Evolutionary conservation across 2,888 invertebrate genomes (phyloP).

Genomic region (Dione vanillae): DNA sequence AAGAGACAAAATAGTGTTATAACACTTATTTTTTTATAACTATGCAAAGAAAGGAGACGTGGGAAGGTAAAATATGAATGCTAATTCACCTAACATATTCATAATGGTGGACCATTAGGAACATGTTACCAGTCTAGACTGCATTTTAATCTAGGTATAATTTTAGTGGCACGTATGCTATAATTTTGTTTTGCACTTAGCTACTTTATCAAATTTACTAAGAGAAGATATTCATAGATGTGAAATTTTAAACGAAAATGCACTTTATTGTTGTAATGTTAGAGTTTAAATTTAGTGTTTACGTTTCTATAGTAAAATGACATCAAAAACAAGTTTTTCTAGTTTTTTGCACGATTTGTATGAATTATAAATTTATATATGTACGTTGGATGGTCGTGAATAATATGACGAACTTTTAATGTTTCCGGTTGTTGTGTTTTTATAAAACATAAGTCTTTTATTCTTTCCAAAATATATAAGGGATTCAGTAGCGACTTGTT

Average conservation of each 20-base stretch:
- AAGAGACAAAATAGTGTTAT: no score
- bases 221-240: not conserved
- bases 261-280: not conserved
- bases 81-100: constrained; percentile 8
- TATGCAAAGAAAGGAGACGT: not conserved
- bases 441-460: not conserved
- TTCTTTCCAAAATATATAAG: no score
- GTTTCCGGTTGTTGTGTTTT: not conserved
- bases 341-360: constrained; percentile 34
- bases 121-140: constrained; percentile 5
- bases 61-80: constrained; percentile 11
- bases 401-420: constrained; percentile 17
- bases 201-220: constrained; percentile 28
- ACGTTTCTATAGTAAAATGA: not conserved
- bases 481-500: no score
- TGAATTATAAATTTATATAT: constrained; percentile 32
- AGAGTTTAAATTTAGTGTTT: constrained; percentile 1
- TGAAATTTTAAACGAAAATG: not conserved
- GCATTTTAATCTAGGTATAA: constrained; percentile 27
- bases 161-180: constrained; percentile 29
- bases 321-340: constrained; percentile 33
- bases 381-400: constrained; percentile 4
- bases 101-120: constrained; percentile 12
- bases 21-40: not conserved
- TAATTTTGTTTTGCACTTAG: constrained; percentile 34